phyloP scores from a whole-genome alignment of 2,888 invertebrate genomes.

The Endotricha flammealis region DNA sequence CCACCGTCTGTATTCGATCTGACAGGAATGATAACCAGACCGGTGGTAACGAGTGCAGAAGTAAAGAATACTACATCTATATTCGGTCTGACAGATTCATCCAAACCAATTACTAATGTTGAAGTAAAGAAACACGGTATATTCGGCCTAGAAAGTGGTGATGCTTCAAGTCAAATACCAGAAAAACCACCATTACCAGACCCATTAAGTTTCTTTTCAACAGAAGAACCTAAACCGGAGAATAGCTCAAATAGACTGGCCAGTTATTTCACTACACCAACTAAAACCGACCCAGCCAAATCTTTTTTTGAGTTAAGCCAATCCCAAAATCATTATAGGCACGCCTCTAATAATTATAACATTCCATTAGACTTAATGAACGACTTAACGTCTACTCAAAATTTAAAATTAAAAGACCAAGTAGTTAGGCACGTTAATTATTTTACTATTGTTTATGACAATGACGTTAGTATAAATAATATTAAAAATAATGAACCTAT shows the following conservation, averaged over 20 bases:
- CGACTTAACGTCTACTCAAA: slow-evolving; percentile 50
- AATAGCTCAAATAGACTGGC: slow-evolving; percentile 52
- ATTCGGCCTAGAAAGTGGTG: slow-evolving; percentile 3
- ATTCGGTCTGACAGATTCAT: too few relatives aligned
- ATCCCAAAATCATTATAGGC: slow-evolving; percentile 64
- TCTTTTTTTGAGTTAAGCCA: slow-evolving; percentile 75
- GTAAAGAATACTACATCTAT: too few relatives aligned
- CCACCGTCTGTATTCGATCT: too few relatives aligned
- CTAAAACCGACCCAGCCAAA: slow-evolving; percentile 56
- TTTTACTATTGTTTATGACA: slow-evolving; percentile 54
- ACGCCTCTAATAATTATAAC: slow-evolving; percentile 25
- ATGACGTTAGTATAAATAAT: slow-evolving; percentile 16
- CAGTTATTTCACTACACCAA: slow-evolving; percentile 57
- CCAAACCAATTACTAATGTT: too few relatives aligned
- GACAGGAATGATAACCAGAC: too few relatives aligned
- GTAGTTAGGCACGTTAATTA: slow-evolving; percentile 50
- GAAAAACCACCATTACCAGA: slow-evolving; percentile 34
- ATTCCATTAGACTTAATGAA: slow-evolving; percentile 39
- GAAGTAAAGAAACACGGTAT: too few relatives aligned
- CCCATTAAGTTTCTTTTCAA: slow-evolving; percentile 48
- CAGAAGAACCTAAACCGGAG: slow-evolving; percentile 20
- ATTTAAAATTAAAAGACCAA: slow-evolving; percentile 41
- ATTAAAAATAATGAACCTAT: slow-evolving; percentile 8
- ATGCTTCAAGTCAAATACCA: neutral
- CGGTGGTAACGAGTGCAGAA: too few relatives aligned